A percentile compares a stretch with the other conserved stretches of the same genome.
Conservation (phyloP, 2,797 vertebrate genomes). For the Sciurus carolinensis region DNA sequence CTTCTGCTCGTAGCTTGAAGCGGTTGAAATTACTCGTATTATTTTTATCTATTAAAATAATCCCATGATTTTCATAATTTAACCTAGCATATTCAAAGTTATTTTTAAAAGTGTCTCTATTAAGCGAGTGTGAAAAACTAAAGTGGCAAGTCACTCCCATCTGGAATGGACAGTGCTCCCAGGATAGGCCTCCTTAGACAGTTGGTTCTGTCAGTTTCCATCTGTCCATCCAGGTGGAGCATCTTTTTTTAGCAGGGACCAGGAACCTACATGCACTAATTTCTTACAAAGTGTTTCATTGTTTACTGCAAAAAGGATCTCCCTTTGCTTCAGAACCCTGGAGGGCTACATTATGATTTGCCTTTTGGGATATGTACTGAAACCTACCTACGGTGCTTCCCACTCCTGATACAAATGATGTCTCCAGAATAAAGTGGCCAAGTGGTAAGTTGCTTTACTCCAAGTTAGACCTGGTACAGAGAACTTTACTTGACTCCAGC, state of each 20-base stretch:
- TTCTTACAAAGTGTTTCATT: not conserved
- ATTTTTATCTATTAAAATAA: slow-evolving; percentile 23
- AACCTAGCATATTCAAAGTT: not conserved
- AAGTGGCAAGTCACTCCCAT: not conserved
- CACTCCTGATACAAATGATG: not conserved
- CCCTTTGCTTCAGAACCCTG: not conserved
- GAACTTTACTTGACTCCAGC: not conserved
- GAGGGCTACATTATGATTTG: not conserved
- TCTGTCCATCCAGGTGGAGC: not conserved
- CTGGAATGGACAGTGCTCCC: not conserved
- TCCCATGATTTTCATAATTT: not conserved
- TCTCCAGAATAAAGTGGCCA: not conserved
- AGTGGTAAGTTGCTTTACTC: not conserved
- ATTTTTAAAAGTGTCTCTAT: not conserved
- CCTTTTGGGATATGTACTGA: not conserved
- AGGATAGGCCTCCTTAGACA: not conserved
- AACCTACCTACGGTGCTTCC: not conserved
- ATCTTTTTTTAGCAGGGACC: not conserved
- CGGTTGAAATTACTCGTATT: slow-evolving; percentile 10
- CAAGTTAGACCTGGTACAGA: not conserved
- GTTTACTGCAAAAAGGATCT: not conserved
- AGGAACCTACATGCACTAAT: not conserved
- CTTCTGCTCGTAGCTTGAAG: not conserved
- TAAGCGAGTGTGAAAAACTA: not conserved
- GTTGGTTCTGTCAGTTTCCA: not conserved